phyloP scores from a whole-genome alignment of 1,140 invertebrate genomes.

The Laupala kohalensis region DNA sequence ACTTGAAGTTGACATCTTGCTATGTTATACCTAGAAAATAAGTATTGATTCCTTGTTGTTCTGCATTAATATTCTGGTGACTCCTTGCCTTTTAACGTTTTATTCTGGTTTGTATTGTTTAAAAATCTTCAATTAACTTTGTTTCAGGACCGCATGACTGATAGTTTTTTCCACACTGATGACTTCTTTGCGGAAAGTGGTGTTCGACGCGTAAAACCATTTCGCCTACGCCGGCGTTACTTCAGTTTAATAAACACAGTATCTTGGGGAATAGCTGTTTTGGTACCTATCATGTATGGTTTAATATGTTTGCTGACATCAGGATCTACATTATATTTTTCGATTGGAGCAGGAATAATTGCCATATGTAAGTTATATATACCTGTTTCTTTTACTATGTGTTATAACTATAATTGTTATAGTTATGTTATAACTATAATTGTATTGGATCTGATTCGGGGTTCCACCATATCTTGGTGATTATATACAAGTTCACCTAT shows the following conservation, averaged over 20 bases:
- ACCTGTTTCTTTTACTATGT: too few relatives aligned
- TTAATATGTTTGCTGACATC: conserved; percentile 51
- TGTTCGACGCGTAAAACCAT: conserved; percentile 41
- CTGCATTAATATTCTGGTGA: not conserved
- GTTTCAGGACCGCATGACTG: conserved; percentile 60
- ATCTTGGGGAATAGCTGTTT: conserved; percentile 52
- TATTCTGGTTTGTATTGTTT: too few relatives aligned
- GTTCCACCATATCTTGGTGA: too few relatives aligned
- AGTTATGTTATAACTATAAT: too few relatives aligned
- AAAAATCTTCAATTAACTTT: conserved; percentile 9
- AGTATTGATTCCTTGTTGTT: not conserved
- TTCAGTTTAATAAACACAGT: conserved; percentile 57
- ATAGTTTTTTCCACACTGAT: conserved; percentile 68
- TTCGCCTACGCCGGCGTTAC: conserved; percentile 39
- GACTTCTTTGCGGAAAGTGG: conserved; percentile 67
- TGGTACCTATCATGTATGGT: conserved; percentile 57
- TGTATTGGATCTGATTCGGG: too few relatives aligned
- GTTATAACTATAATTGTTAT: too few relatives aligned
- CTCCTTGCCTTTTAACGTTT: not conserved
- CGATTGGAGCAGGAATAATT: conserved; percentile 49
- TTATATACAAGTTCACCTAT: too few relatives aligned
- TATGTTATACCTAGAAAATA: not conserved
- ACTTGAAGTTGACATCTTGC: too few relatives aligned
- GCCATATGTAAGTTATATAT: conserved; percentile 49
- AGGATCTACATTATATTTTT: conserved; percentile 56